Conservation (phyloP, 2,113 vertebrate species). For the Marmota flaviventris region DNA sequence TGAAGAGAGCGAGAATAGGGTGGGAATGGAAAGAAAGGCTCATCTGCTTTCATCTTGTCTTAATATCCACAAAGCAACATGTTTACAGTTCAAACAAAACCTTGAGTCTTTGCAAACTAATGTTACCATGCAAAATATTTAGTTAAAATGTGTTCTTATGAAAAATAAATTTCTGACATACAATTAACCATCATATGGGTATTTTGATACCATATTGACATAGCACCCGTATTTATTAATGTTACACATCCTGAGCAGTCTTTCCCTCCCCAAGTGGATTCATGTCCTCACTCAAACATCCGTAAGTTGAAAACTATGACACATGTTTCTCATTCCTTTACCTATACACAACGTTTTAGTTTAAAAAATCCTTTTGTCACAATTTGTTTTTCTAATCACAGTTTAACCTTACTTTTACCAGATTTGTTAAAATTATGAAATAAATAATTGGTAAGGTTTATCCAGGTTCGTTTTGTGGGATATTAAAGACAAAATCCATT, state of each 20-base stretch:
- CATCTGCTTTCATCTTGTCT: not conserved
- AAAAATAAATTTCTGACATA: not conserved
- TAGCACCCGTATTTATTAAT: not conserved
- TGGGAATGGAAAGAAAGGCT: not conserved
- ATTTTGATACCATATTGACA: too few relatives aligned
- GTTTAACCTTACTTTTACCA: not conserved
- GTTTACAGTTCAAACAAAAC: not conserved
- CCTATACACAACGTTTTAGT: not conserved
- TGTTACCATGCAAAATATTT: not conserved
- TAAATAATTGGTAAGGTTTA: not conserved
- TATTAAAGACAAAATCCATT: not conserved
- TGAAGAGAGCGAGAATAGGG: not conserved
- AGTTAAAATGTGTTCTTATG: not conserved
- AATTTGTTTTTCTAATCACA: not conserved
- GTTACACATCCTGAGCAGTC: not conserved
- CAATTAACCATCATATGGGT: not conserved
- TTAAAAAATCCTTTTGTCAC: not conserved
- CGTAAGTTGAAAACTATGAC: not conserved
- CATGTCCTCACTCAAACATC: not conserved
- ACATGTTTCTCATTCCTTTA: not conserved
- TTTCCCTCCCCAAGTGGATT: not conserved
- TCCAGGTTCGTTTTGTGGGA: not conserved
- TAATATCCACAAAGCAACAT: not conserved
- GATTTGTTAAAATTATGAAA: slow-evolving; percentile 3
- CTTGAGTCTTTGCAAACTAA: not conserved